phyloP scores from a whole-genome alignment of 23 tunicate species.

The Aplidium turbinatum region DNA sequence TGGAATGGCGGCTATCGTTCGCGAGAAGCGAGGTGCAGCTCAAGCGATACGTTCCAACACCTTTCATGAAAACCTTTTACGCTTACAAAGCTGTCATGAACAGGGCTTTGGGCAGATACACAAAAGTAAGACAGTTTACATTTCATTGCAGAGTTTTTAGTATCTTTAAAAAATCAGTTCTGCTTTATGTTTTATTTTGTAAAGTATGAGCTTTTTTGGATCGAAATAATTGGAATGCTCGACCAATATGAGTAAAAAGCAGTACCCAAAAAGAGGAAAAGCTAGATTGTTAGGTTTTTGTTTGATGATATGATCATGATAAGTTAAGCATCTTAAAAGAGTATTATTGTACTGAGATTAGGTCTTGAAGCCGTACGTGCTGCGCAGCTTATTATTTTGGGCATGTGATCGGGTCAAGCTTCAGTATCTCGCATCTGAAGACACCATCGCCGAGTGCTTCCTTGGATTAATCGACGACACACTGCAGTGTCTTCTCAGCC shows the following conservation, averaged over 20 bases:
- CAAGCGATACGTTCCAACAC: conserved; percentile 78
- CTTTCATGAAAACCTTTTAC: conserved; percentile 98
- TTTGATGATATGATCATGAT: too few relatives aligned
- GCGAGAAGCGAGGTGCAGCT: conserved; percentile 91
- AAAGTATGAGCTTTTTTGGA: too few relatives aligned
- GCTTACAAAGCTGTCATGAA: conserved; percentile 95
- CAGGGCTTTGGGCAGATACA: conserved; percentile 85
- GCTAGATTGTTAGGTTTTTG: too few relatives aligned
- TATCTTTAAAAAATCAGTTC: too few relatives aligned
- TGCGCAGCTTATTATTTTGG: conserved; percentile 86
- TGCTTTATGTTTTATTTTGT: too few relatives aligned
- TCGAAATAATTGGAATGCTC: too few relatives aligned
- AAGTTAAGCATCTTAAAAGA: too few relatives aligned
- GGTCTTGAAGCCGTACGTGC: conserved; percentile 83
- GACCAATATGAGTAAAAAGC: too few relatives aligned
- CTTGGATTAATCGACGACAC: conserved; percentile 96
- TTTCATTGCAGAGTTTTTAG: too few relatives aligned
- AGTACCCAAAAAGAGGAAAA: too few relatives aligned
- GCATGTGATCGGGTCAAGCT: conserved; percentile 96
- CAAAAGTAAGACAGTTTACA: conserved; percentile 66
- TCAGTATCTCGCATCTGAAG: conserved; percentile 76
- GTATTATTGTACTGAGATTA: too few relatives aligned
- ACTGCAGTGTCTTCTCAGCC: conserved; percentile 86
- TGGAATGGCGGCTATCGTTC: conserved; percentile 96
- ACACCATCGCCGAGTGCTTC: conserved; percentile 60